Evolutionary conservation across 2,888 invertebrate species (phyloP), one percentile per base, ranked within the genome.

Genomic region (Zaprionus lineosus): DNA sequence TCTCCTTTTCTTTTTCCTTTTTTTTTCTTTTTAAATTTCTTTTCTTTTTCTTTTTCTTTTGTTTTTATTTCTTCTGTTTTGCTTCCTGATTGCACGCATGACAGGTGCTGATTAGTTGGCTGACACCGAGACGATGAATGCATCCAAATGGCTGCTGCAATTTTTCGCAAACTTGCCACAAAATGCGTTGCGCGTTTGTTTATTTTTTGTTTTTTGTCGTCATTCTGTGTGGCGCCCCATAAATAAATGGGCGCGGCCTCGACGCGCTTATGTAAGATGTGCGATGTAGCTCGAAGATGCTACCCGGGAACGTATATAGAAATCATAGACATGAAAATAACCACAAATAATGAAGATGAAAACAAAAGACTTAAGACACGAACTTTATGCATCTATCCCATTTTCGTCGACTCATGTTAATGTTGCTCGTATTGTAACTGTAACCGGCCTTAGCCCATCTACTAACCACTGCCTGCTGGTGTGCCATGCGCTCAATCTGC

Each of bases 51-150:
- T 77, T 77, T 83, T 79, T 77, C n/a, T n/a, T 9, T 40, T 7
- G 11, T 21, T 21, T 21, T 21, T 21, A 21, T 21, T 21, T 21
- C 7, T 21, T 21, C 28, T 60, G 34, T 37, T 52, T 61, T 61
- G 83, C 75, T 77, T 77, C 76, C 83, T 77, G 83, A 83, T 82
- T 82, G 46, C 74, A 74, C 58, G 63, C 64, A 64, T 78, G 77
- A 83, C 77, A 77, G 79, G 84, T 83, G 84, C 81, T 77, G 77
- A 77, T 77, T 83, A 77, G 69, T 62, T 78, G 69, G 63, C 70
- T 63, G 57, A 69, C 70, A 67, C 69, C 57, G 48, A 58, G 57
- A 52, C 67, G 61, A 48, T 57, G 58, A 51, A 68, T 69, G 62
- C 56, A 56, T 37, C 43, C 58, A 52, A 67, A 67, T 51, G 37